These are phyloP conservation scores for Caenorhabditis sp. DNA, from an alignment of 2,888 invertebrate species.

Conservation along the genomic window DNA sequence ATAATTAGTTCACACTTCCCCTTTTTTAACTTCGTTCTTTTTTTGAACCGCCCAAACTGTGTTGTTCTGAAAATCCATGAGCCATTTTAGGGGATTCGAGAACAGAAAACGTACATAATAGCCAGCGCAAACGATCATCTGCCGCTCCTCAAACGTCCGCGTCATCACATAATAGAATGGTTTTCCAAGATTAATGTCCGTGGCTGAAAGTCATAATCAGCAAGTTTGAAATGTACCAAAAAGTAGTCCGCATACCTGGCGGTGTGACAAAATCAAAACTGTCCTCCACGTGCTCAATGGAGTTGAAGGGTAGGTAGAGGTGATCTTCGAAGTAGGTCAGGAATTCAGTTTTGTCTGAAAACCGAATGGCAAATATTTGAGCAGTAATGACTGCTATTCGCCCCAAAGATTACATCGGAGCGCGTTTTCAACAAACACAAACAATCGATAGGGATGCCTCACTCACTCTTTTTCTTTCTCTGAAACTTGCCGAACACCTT, in stretches of 20 bases:
- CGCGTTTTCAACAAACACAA: too few species aligned
- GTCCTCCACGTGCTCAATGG: too few species aligned
- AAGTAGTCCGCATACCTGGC: too few species aligned
- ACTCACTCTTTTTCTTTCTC: not conserved
- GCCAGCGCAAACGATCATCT: constrained; percentile 19
- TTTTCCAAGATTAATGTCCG: not conserved
- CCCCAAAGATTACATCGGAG: too few species aligned
- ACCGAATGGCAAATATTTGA: too few species aligned
- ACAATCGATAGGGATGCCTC: too few species aligned
- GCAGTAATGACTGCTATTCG: too few species aligned
- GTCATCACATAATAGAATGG: constrained; percentile 26
- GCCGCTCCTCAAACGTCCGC: not conserved
- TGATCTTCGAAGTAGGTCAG: constrained; percentile 12
- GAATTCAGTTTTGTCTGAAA: not conserved
- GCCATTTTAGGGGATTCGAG: not conserved
- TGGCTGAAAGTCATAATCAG: not conserved
- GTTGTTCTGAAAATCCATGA: constrained; percentile 20
- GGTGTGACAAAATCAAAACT: not conserved
- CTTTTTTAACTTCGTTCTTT: not conserved
- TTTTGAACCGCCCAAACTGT: not conserved
- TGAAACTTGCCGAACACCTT: constrained; percentile 22
- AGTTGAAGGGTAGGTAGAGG: not conserved
- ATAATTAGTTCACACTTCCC: not conserved
- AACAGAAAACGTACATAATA: constrained; percentile 2
- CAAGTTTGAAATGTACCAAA: not conserved